These are phyloP conservation scores for Lophura nycthemera DNA, from an alignment of 2,113 vertebrate genomes.

Conservation along the genomic window DNA sequence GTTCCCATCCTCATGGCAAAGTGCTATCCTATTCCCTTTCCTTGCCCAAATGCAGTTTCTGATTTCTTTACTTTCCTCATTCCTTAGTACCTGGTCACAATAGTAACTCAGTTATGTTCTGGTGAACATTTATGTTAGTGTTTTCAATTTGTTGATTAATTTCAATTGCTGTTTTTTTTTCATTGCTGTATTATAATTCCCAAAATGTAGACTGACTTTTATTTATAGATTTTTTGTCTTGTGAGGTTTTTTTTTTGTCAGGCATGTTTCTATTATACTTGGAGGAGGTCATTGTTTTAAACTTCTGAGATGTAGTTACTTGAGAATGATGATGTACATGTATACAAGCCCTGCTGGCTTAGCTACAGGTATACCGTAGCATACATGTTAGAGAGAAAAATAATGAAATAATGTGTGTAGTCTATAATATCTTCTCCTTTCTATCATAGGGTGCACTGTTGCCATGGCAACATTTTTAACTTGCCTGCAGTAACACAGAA, in stretches of 20 bases:
- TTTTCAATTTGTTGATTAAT: conserved; percentile 57
- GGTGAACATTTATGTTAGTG: conserved; percentile 26
- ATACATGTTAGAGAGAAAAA: conserved; percentile 48
- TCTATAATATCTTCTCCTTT: conserved; percentile 60
- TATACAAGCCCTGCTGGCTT: neutral
- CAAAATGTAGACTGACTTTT: neutral
- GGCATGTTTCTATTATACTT: neutral
- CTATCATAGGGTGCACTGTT: conserved; percentile 75
- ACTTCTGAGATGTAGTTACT: conserved; percentile 45
- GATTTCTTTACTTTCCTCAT: neutral
- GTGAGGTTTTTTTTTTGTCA: neutral
- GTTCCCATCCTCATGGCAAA: neutral
- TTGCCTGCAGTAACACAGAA: conserved; percentile 70
- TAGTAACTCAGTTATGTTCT: conserved; percentile 51
- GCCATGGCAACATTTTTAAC: conserved; percentile 68
- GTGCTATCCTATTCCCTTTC: neutral
- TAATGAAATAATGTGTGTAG: conserved; percentile 10
- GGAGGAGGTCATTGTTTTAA: conserved; percentile 29
- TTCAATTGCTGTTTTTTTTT: neutral
- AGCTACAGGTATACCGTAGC: conserved; percentile 61
- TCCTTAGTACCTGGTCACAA: neutral
- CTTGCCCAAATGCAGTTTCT: neutral
- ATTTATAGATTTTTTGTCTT: neutral
- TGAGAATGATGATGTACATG: neutral
- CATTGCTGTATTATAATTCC: neutral